Base-by-base conservation (phyloP, 2,113 vertebrate species). In the Entosphenus tridentatus region DNA sequence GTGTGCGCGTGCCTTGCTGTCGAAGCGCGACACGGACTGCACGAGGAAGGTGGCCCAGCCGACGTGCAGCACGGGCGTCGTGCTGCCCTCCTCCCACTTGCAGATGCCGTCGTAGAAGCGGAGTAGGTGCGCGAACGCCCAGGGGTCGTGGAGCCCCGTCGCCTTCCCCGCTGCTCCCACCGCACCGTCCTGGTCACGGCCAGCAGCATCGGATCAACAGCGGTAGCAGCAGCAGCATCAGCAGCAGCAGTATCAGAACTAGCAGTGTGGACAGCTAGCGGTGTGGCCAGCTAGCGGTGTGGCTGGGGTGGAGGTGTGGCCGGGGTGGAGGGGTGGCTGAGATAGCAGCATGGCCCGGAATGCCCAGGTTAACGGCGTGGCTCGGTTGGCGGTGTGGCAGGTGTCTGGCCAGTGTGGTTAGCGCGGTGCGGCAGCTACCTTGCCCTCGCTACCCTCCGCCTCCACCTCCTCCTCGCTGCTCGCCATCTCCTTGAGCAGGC, bases 31-130 rank as follows among this genome's bases (percentile, higher is more conserved):
- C 18, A 65, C n/a, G 62, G 62, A 65, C 62, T 65, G 62, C 62
- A 65, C 62, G 18, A 65, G 62, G 62, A 65, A 65, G 18, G n/a
- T 65, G 10, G 62, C 62, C 62, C 62, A 65, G 18, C 62, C 62
- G 18, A 65, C 62, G 18, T 65, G 62, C 62, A 65, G 62, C n/a
- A 65, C 62, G 8, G 62, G 62, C 18, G 62, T 65, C n/a, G 8
- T 65, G 62, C 62, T 65, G 8, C 62, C 62, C 62, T 65, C 62
- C 62, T 65, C 62, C 62, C 62, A 65, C 62, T 65, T 65, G 62
- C 62, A 65, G 18, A 65, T 65, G 18, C 62, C 62, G 10, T 65
- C 62, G 62, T 65, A 65, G 62, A 65, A 65, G 62, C 18, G 8
- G 62, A 65, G 62, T 11, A 65, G 21, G 62, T 65, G 62, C n/a